These are phyloP conservation scores for Protophormia terraenovae DNA, from an alignment of 2,888 invertebrate genomes.

Conservation along the genomic window DNA sequence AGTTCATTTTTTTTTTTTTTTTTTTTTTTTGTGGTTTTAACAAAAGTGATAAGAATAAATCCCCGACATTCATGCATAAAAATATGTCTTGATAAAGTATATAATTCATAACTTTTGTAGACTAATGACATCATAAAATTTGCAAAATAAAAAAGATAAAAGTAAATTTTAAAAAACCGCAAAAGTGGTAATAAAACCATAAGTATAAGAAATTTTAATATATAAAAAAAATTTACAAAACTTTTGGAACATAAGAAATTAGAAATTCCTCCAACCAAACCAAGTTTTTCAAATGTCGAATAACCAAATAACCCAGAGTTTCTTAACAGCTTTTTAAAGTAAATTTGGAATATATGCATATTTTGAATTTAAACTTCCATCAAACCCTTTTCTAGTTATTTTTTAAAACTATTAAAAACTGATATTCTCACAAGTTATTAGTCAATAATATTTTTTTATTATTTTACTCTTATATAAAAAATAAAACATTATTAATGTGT, in stretches of 20 bases:
- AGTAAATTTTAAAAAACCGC: not conserved
- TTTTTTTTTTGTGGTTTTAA: not conserved
- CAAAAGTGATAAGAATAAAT: not conserved
- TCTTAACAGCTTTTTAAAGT: no score
- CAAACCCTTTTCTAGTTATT: no score
- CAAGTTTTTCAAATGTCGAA: no score
- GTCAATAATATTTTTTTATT: not conserved
- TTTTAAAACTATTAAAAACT: no score
- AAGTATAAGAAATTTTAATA: not conserved
- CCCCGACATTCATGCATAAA: not conserved
- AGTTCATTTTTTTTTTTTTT: no score
- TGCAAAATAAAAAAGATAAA: not conserved
- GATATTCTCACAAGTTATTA: not conserved
- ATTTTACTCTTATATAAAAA: constrained; percentile 22
- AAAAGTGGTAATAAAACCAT: not conserved
- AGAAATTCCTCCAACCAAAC: no score
- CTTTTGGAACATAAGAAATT: no score
- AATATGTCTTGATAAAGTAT: not conserved
- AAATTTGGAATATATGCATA: no score
- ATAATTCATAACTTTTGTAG: not conserved
- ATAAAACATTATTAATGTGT: constrained; percentile 20
- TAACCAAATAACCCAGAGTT: no score
- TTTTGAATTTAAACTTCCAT: no score
- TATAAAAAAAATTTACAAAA: no score
- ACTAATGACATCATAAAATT: not conserved